Evolutionary conservation across 1,140 invertebrate species (phyloP).

Genomic region (Globodera rostochiensis): DNA sequence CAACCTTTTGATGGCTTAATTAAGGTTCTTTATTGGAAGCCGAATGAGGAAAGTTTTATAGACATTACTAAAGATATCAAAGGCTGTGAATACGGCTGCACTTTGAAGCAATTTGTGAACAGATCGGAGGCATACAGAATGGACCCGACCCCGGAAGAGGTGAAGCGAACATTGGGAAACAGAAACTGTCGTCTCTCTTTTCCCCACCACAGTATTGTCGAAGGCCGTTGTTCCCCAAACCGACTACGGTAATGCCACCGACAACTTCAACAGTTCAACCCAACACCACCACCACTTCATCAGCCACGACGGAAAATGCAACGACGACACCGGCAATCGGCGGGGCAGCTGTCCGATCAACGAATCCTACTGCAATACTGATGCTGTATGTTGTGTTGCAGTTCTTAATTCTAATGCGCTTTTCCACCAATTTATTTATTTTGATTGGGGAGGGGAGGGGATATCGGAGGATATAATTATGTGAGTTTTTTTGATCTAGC

Average conservation of each 20-base stretch:
- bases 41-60: not conserved
- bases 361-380: no score
- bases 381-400: no score
- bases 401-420: no score
- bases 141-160: constrained; percentile 14
- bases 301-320: not conserved
- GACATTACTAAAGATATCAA: constrained; percentile 23
- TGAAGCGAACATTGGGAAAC: not conserved
- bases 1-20: not conserved
- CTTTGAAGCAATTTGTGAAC: constrained; percentile 31
- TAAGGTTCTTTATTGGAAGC: constrained; percentile 37
- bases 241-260: not conserved
- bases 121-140: constrained; percentile 25
- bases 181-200: no score
- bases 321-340: not conserved
- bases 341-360: not conserved
- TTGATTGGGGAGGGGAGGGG: no score
- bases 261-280: not conserved
- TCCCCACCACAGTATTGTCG: not conserved
- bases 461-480: no score
- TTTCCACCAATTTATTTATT: no score
- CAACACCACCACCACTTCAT: not conserved
- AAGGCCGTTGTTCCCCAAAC: not conserved
- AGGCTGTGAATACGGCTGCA: constrained; percentile 30
- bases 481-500: not conserved